These are phyloP conservation scores for Adelosebastes latens DNA, from an alignment of 2,797 vertebrate genomes.

Conservation along the genomic window DNA sequence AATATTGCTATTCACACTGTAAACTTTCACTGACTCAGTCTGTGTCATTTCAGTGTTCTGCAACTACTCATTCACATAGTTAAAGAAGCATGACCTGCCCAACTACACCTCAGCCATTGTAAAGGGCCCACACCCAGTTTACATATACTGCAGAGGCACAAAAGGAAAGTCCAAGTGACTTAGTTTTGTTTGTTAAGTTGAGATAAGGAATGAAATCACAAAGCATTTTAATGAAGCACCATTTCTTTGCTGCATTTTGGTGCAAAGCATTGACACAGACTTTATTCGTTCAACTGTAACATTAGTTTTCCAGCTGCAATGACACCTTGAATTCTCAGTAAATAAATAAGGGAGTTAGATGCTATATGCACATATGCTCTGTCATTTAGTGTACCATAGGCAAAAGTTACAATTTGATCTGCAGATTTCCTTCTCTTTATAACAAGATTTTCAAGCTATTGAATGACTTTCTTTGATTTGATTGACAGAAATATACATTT, in stretches of 20 bases:
- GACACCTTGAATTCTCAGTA: neutral
- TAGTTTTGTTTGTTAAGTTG: neutral
- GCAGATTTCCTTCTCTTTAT: neutral
- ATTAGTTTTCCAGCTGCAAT: neutral
- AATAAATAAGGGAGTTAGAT: neutral
- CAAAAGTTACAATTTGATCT: neutral
- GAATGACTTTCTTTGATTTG: neutral
- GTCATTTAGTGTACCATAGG: neutral
- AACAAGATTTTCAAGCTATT: neutral
- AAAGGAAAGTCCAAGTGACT: neutral
- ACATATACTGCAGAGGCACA: conserved; percentile 12
- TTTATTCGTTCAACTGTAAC: neutral
- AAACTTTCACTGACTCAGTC: neutral
- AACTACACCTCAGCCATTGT: conserved; percentile 30
- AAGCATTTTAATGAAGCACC: neutral
- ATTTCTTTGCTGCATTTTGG: neutral
- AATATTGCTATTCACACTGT: neutral
- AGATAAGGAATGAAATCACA: neutral
- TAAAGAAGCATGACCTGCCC: neutral
- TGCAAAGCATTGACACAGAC: neutral
- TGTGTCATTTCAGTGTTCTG: neutral
- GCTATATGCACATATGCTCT: no score
- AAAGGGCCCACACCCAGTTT: conserved; percentile 56
- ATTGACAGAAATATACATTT: neutral
- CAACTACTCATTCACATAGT: conserved; percentile 4